phyloP scores from a whole-genome alignment of 2,113 vertebrate species.

The Martes martes region DNA sequence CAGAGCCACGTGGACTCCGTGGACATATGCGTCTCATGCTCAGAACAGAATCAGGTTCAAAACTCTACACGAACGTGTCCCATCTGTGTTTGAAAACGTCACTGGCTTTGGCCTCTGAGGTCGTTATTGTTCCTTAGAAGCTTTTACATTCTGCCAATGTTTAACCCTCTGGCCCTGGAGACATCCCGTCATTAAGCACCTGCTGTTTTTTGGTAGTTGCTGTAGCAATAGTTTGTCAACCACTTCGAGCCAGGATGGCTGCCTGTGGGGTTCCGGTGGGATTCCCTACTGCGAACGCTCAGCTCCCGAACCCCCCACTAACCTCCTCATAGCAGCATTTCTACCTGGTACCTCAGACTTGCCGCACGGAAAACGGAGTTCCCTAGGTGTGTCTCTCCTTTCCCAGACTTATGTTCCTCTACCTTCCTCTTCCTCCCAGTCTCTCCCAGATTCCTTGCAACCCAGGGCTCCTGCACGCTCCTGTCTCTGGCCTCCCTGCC shows the following conservation, averaged over 20 bases:
- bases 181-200: neutral
- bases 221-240: neutral
- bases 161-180: neutral
- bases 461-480: too few species aligned
- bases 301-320: neutral
- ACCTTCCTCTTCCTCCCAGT: neutral
- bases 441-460: neutral
- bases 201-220: neutral
- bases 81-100: neutral
- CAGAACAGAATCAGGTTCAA: neutral
- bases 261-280: neutral
- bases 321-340: rapidly evolving
- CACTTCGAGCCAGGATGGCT: rapidly evolving
- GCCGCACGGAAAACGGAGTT: neutral
- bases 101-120: neutral
- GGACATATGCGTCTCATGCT: rapidly evolving
- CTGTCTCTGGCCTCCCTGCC: neutral
- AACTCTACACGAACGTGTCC: neutral
- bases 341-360: neutral
- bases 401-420: neutral
- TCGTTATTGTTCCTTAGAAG: neutral
- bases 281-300: neutral
- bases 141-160: neutral
- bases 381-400: too few species aligned
- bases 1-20: neutral